A percentile compares a stretch with the other conserved stretches of the same genome.
Conservation (phyloP, 2,888 invertebrate genomes). For the Melikaiella ostensackeni region DNA sequence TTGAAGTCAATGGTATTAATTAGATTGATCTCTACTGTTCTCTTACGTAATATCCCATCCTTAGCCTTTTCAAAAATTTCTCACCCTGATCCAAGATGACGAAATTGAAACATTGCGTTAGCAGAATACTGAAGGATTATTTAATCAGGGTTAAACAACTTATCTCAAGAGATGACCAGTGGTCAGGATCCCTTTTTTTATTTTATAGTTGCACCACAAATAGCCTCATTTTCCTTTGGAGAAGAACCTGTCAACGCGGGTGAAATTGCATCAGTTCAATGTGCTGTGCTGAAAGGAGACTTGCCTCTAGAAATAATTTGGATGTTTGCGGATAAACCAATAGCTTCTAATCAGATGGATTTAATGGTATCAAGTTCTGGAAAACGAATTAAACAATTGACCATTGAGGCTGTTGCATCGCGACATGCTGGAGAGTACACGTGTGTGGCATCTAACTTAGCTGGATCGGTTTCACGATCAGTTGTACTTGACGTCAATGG, state of each 20-base stretch:
- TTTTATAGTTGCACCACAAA: constrained; percentile 83
- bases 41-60: background rate
- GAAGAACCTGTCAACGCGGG: constrained; percentile 87
- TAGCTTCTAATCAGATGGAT: constrained; percentile 69
- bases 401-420: constrained; percentile 77
- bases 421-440: constrained; percentile 78
- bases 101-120: background rate
- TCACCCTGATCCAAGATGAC: background rate
- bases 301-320: constrained; percentile 87
- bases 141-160: background rate
- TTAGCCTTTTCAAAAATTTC: background rate
- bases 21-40: constrained; percentile 8
- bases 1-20: constrained; percentile 79
- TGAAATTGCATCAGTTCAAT: constrained; percentile 85
- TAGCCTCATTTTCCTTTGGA: constrained; percentile 83
- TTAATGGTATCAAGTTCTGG: constrained; percentile 77
- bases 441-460: constrained; percentile 78
- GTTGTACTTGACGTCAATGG: constrained; percentile 78
- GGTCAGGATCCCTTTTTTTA: background rate
- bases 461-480: constrained; percentile 77
- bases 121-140: background rate
- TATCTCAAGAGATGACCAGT: background rate
- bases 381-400: constrained; percentile 74
- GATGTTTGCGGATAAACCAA: constrained; percentile 84
- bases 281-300: constrained; percentile 88